Evolutionary conservation across 2,113 vertebrate genomes (phyloP).

Genomic region (Cyanoliseus patagonus): DNA sequence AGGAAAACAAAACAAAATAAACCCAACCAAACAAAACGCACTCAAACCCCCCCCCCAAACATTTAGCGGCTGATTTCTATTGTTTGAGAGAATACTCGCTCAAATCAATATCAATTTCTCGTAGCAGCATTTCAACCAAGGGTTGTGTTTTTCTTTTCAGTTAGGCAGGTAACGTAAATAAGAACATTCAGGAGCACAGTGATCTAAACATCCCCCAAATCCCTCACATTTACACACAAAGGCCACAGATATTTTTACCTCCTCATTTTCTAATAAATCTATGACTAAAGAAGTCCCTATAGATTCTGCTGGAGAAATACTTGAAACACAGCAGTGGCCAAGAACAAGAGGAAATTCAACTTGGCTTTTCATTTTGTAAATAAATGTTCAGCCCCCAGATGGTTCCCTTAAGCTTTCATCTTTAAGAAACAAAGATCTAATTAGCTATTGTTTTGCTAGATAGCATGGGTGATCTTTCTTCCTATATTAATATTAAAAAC

Average conservation of each 20-base stretch:
- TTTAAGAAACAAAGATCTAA: neutral
- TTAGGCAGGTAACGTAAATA: neutral
- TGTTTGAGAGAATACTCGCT: neutral
- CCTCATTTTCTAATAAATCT: neutral
- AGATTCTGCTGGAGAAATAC: neutral
- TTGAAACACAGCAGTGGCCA: neutral
- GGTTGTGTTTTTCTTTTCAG: neutral
- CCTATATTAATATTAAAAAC: neutral
- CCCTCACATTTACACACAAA: neutral
- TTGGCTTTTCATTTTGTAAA: neutral
- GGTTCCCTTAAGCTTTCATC: neutral
- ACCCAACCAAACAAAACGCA: neutral
- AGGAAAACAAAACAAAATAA: neutral
- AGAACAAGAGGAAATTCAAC: neutral
- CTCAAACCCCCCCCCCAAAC: neutral
- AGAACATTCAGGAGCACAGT: neutral
- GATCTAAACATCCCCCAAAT: neutral
- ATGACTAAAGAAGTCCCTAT: neutral
- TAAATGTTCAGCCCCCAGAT: neutral
- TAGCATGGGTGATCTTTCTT: neutral
- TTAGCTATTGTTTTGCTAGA: slow-evolving; percentile 14
- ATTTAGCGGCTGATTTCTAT: neutral
- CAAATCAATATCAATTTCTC: neutral
- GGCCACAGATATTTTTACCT: neutral
- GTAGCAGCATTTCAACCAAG: neutral